Percentiles rank a stretch among this genome's conserved stretches.
phyloP scores from a whole-genome alignment of 2,797 vertebrate genomes.

The Amniataba percoides region DNA sequence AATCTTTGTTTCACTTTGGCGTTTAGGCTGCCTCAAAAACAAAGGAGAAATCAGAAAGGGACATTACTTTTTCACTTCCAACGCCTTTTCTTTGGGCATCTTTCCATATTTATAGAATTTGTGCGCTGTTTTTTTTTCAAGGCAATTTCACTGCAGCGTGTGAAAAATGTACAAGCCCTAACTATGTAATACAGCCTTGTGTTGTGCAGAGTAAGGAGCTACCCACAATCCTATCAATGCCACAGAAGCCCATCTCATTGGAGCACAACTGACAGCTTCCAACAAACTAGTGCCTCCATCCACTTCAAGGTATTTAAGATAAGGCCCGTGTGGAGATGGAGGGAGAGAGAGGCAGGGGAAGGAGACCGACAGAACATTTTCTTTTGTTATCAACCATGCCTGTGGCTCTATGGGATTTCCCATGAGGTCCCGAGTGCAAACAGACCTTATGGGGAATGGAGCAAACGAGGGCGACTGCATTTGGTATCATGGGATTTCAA shows the following conservation, averaged over 20 bases:
- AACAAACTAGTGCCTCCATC: conserved; percentile 63
- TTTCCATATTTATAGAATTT: conserved; percentile 46
- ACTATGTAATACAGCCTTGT: conserved; percentile 50
- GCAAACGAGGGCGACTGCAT: conserved; percentile 25
- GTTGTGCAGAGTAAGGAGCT: conserved; percentile 38
- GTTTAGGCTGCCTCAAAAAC: background rate
- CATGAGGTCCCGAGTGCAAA: conserved; percentile 66
- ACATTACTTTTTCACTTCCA: conserved; percentile 5
- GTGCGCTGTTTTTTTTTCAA: conserved; percentile 11
- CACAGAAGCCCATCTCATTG: conserved; percentile 53
- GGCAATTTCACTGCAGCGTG: conserved; percentile 29
- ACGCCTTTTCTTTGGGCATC: conserved; percentile 30
- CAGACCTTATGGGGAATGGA: conserved; percentile 58
- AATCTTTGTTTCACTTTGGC: conserved; percentile 14
- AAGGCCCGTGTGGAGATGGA: conserved; percentile 62
- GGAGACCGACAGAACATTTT: conserved; percentile 37
- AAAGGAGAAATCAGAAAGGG: background rate
- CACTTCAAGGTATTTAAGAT: conserved; percentile 75
- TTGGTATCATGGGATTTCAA: conserved; percentile 39
- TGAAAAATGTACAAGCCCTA: conserved; percentile 52
- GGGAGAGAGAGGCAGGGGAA: conserved; percentile 10
- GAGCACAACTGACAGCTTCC: conserved; percentile 68
- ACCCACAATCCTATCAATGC: conserved; percentile 53
- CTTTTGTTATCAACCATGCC: conserved; percentile 71
- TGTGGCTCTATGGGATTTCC: conserved; percentile 72